Evolutionary conservation across 2,113 vertebrate genomes (phyloP), one percentile per base, ranked within the genome.

Genomic region (Dolichotis patagonum): DNA sequence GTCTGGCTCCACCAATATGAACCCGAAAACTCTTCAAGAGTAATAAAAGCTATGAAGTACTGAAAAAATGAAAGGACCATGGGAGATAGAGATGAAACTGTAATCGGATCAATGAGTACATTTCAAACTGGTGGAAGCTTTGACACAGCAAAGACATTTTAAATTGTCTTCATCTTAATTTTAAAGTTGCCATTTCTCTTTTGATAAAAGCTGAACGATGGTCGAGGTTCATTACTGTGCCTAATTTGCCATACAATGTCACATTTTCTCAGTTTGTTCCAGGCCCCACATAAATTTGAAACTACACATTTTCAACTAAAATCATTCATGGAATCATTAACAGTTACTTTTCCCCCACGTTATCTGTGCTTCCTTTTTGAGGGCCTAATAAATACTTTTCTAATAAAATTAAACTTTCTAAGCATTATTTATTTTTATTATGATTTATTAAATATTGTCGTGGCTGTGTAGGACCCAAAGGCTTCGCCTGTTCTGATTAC

Each of bases 161-260:
- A 46, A 93, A 85, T 63, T 86, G 46, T 14, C 58, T 96, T 88
- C 92, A 30, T 91, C 54, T 85, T 92, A 87, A 96, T 90, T 87
- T 86, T 95, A 63, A 98, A 71, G 69, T 62, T 77, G 69, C 80
- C 90, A 92, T 35, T 78, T 90, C 63, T 78, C 90, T 81, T 86
- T 71, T 78, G 58, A 86, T 95, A 85, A 85, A 88, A 89, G 26
- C 81, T 96, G 91, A 95, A 83, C 88, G 92, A 92, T 26, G 32
- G 81, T 30, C 54, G 81, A 83, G 84, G 77, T 96, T 94, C 71
- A 94, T 82, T 94, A 69, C 73, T 41, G 60, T 91, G 67, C 60
- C 35, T 90, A 95, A 91, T 89, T 75, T 78, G 46, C 95, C 88
- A 43, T 77, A 54, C 22, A 78, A 32, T 49, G 85, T 81, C 52